A percentile compares a stretch with the other conserved stretches of the same genome.
These are phyloP conservation scores for Eumerus sabulonum DNA, from an alignment of 2,888 invertebrate genomes.

Conservation along the genomic window DNA sequence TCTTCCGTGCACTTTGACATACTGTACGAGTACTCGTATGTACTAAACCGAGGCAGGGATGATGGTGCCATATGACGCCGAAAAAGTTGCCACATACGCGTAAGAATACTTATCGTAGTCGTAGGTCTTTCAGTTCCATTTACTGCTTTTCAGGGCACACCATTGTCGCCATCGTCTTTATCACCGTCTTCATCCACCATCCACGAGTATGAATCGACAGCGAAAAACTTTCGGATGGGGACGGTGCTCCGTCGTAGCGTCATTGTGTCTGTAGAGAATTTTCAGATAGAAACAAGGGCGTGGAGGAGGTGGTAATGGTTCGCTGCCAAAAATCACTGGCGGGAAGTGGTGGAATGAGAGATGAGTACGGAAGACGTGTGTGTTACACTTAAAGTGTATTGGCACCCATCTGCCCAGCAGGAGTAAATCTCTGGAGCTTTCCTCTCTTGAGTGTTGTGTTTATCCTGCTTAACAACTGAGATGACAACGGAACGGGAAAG, in stretches of 20 bases:
- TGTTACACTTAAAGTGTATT: slow-evolving; percentile 31
- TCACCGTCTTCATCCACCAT: background rate
- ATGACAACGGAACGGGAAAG: slow-evolving; percentile 24
- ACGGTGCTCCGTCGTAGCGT: slow-evolving; percentile 10
- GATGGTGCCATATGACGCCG: slow-evolving; percentile 13
- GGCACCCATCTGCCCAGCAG: slow-evolving; percentile 51
- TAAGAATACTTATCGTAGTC: slow-evolving; percentile 25
- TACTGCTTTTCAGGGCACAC: slow-evolving; percentile 38
- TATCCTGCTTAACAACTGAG: slow-evolving; percentile 28
- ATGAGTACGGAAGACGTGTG: background rate
- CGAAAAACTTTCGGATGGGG: background rate
- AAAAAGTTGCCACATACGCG: slow-evolving; percentile 8
- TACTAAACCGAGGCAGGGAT: too few relatives aligned
- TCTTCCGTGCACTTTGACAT: slow-evolving; percentile 37
- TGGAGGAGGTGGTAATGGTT: slow-evolving; percentile 29
- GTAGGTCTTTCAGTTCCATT: slow-evolving; percentile 35
- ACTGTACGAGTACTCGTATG: slow-evolving; percentile 1
- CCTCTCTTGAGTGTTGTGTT: background rate
- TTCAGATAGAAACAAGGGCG: slow-evolving; percentile 39
- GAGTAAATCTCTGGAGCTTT: slow-evolving; percentile 13
- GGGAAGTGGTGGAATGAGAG: slow-evolving; percentile 27
- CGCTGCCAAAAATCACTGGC: slow-evolving; percentile 46
- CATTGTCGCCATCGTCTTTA: slow-evolving; percentile 22
- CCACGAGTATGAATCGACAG: slow-evolving; percentile 23
- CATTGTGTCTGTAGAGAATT: slow-evolving; percentile 44